These are phyloP conservation scores for Rutilus rutilus DNA, from an alignment of 2,113 vertebrate species.

Conservation along the genomic window DNA sequence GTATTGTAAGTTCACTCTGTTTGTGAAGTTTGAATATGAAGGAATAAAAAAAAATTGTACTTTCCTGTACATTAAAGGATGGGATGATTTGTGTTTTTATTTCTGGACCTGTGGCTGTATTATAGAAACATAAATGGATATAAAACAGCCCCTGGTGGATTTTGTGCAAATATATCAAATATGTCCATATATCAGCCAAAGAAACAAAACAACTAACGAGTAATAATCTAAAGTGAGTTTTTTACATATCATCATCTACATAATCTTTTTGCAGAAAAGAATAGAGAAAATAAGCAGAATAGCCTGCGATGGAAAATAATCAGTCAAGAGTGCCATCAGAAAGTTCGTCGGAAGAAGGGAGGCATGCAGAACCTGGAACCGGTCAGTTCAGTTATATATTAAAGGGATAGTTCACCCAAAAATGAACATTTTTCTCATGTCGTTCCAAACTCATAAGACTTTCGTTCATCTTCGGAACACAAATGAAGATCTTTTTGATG, in stretches of 20 bases:
- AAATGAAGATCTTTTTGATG: too few species aligned
- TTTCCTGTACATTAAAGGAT: conserved; percentile 85
- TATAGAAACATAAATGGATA: background rate
- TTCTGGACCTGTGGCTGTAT: background rate
- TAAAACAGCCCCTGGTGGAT: background rate
- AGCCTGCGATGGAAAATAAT: background rate
- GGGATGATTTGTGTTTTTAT: conserved; percentile 58
- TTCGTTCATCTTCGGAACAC: too few species aligned
- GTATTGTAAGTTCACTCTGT: conserved; percentile 90
- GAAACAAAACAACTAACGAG: background rate
- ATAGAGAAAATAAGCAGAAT: background rate
- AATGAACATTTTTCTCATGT: too few species aligned
- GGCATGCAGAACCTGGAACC: background rate
- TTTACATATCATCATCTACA: background rate
- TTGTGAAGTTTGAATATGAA: conserved; percentile 90
- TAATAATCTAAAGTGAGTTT: background rate
- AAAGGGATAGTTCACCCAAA: too few species aligned
- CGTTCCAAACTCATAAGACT: too few species aligned
- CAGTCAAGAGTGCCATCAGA: background rate
- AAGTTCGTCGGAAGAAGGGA: background rate
- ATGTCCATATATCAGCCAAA: background rate
- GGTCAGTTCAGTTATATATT: background rate
- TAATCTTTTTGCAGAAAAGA: too few species aligned
- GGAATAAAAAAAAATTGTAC: conserved; percentile 88
- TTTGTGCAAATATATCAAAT: background rate